Evolutionary conservation across 2,888 invertebrate genomes (phyloP), one percentile per base, ranked within the genome.

Genomic region (Diabrotica balteata): DNA sequence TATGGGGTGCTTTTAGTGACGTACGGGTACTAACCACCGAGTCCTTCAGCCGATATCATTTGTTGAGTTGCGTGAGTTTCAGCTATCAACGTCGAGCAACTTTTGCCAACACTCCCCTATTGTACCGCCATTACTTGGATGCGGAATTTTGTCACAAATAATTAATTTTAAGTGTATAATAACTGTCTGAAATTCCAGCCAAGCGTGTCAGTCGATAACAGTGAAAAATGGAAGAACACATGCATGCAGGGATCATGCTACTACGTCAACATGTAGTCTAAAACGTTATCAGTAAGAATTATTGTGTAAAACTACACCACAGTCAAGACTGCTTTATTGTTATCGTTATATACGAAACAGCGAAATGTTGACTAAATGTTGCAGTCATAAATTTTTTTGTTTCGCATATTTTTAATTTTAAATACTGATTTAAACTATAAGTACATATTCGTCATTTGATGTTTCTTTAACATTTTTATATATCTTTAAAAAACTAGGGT

Each of bases 1-100:
- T 77, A 79, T 76, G 70, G 74, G 62, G 66, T 61, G 61, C 66
- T 74, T 72, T 73, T 73, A 70, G 75, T 75, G 76, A 78, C 76
- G 75, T 71, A 72, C 68, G 76, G 75, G 78, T 74, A 75, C 76
- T 76, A 75, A 76, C 74, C 75, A 46, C 10, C 43, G 44, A 75
- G 74, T 76, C 74, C 75, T 76, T 77, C 72, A 73, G 73, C 63
- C 61, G 75, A 75, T 80, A 78, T 77, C 78, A 77, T 78, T 78
- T 73, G 75, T 70, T 68, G 66, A 68, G 74, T 79, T 76, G 79
- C 79, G 79, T 80, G 80, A 73, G 73, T 72, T 72, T 65, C 59
- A 59, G 72, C 71, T 73, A 78, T 78, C 75, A 77, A 73, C 69
- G 67, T 68, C 66, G 60, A 70, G 71, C 64, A 65, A 72, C 72